phyloP scores from a whole-genome alignment of 2,888 invertebrate species.

The Caenorhabditis japonica region DNA sequence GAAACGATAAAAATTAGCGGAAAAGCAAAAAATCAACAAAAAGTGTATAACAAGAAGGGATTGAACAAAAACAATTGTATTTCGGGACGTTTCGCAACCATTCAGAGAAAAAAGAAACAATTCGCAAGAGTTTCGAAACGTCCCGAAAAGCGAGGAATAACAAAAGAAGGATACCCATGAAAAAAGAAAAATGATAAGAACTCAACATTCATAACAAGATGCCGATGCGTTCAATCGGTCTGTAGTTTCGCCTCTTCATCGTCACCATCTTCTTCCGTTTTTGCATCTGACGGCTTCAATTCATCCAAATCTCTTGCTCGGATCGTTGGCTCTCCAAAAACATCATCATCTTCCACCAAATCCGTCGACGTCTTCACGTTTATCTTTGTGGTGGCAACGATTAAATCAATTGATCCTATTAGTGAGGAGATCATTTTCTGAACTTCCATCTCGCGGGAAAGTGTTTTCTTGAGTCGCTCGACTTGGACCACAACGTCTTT shows the following conservation, averaged over 20 bases:
- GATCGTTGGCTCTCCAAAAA: slow-evolving; percentile 62
- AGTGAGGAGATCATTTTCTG: slow-evolving; percentile 60
- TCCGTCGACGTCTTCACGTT: slow-evolving; percentile 33
- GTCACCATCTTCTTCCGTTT: not conserved
- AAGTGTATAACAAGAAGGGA: slow-evolving; percentile 24
- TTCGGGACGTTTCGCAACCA: not conserved
- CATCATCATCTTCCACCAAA: slow-evolving; percentile 48
- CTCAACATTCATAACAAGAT: not conserved
- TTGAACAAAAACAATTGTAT: slow-evolving; percentile 2
- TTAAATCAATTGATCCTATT: slow-evolving; percentile 63
- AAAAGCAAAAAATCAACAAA: slow-evolving; percentile 34
- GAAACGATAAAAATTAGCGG: not conserved
- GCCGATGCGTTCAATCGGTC: slow-evolving; percentile 4
- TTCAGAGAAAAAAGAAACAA: not conserved
- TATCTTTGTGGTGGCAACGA: slow-evolving; percentile 51
- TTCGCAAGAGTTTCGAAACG: no score
- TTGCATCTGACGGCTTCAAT: slow-evolving; percentile 31
- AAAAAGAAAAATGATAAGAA: not conserved
- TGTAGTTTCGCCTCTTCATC: slow-evolving; percentile 14
- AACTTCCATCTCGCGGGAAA: slow-evolving; percentile 57
- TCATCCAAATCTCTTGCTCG: slow-evolving; percentile 42
- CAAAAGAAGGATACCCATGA: slow-evolving; percentile 5
- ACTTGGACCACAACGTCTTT: slow-evolving; percentile 32
- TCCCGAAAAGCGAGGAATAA: slow-evolving; percentile 12
- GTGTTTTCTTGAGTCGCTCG: slow-evolving; percentile 31